Conservation (phyloP, 2,888 invertebrate genomes). For the Yponomeuta malinellus region DNA sequence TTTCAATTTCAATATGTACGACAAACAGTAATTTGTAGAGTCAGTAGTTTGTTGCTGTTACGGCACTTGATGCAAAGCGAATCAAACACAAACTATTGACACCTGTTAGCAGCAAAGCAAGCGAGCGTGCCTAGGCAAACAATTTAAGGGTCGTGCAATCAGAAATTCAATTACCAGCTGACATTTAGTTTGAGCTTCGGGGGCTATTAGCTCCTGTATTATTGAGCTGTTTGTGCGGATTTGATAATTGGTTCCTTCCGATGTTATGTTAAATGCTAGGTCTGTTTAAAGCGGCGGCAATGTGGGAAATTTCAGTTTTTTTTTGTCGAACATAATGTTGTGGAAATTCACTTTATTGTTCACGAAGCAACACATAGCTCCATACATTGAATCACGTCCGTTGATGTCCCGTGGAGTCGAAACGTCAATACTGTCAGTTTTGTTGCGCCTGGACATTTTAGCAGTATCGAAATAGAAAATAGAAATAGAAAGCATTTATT, state of each 20-base stretch:
- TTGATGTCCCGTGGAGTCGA: no score
- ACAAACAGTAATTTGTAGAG: no score
- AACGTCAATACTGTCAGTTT: no score
- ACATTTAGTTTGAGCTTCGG: constrained; percentile 34
- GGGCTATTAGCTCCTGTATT: constrained; percentile 15
- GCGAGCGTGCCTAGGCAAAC: constrained; percentile 6
- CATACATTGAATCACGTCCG: no score
- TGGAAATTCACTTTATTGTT: no score
- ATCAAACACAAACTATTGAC: constrained; percentile 4
- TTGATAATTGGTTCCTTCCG: neutral
- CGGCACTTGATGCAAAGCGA: neutral
- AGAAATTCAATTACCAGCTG: constrained; percentile 58
- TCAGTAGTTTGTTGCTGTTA: no score
- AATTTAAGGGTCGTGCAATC: constrained; percentile 12
- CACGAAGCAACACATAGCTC: no score
- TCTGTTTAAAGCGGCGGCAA: neutral
- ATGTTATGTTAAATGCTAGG: neutral
- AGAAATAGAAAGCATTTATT: no score
- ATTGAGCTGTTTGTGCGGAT: constrained; percentile 12
- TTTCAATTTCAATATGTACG: no score
- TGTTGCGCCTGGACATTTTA: no score
- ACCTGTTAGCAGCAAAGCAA: constrained; percentile 7
- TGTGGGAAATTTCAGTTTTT: neutral
- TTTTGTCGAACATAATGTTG: no score
- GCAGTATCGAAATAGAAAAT: no score